phyloP scores from a whole-genome alignment of 2,797 vertebrate genomes.

The Podargus strigoides region DNA sequence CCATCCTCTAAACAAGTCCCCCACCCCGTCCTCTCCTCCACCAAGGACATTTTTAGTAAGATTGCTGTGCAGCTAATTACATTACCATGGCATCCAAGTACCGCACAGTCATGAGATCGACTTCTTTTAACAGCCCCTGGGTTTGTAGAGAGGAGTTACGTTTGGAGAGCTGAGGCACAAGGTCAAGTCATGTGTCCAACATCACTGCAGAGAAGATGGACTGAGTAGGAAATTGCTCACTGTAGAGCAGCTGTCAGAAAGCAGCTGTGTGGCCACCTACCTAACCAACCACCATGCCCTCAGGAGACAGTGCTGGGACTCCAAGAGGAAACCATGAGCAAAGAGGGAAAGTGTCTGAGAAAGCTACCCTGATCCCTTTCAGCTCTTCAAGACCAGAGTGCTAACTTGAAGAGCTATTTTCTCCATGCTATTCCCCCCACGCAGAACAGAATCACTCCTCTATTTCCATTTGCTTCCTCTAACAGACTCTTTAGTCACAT shows the following conservation, averaged over 20 bases:
- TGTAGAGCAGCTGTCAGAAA: not conserved
- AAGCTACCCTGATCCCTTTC: not conserved
- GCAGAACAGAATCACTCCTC: not conserved
- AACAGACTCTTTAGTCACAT: not conserved
- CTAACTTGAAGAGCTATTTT: not conserved
- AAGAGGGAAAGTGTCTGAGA: rapidly evolving
- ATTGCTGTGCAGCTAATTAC: constrained; percentile 44
- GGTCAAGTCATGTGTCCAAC: not conserved
- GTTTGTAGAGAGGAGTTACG: not conserved
- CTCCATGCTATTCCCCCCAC: not conserved
- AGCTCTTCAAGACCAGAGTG: not conserved
- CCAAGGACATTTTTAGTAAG: constrained; percentile 58
- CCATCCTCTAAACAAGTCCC: not conserved
- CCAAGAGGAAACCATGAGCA: not conserved
- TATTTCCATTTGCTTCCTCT: not conserved
- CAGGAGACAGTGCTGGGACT: not conserved
- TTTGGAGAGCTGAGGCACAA: not conserved
- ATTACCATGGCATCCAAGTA: constrained; percentile 59
- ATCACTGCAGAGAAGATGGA: not conserved
- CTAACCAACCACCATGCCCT: not conserved
- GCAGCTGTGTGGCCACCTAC: not conserved
- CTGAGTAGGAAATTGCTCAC: not conserved
- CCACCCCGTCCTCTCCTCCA: constrained; percentile 13
- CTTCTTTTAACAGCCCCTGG: constrained; percentile 34
- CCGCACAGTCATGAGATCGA: constrained; percentile 49